A percentile compares a stretch with the other conserved stretches of the same genome.
Conservation (phyloP, 2,113 vertebrate species). For the Dendropsophus ebraccatus region DNA sequence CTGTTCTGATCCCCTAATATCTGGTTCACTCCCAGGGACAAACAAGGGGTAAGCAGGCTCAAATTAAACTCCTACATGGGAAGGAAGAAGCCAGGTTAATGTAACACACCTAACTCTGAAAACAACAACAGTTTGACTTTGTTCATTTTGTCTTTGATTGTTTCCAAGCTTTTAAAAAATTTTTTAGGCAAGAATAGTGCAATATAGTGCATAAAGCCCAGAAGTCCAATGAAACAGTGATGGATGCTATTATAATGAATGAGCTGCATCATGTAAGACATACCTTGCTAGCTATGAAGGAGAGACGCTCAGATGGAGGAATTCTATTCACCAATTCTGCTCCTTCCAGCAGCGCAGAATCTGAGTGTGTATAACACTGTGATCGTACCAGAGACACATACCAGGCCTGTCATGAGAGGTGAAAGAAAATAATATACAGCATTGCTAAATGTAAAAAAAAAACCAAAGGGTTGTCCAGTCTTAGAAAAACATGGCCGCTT, state of each 20-base stretch:
- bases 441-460: no score
- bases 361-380: constrained; percentile 86
- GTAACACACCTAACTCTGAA: no score
- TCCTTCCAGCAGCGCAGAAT: constrained; percentile 85
- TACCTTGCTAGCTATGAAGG: constrained; percentile 90
- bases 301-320: constrained; percentile 80
- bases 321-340: constrained; percentile 92
- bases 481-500: no score
- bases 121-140: no score
- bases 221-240: no score
- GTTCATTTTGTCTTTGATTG: no score
- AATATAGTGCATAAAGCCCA: no score
- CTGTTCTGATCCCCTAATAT: constrained; percentile 79
- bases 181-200: no score
- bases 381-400: constrained; percentile 89
- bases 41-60: constrained; percentile 87
- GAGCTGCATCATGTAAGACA: constrained; percentile 2
- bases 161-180: no score
- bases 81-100: background rate
- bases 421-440: background rate
- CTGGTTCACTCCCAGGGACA: constrained; percentile 85
- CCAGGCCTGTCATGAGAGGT: constrained; percentile 81
- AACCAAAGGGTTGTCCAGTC: no score
- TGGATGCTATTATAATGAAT: no score
- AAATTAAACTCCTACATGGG: constrained; percentile 88